phyloP scores from a whole-genome alignment of 30 jellyfish, hydroid and myxozoan genomes.

The Aurelia aurita region DNA sequence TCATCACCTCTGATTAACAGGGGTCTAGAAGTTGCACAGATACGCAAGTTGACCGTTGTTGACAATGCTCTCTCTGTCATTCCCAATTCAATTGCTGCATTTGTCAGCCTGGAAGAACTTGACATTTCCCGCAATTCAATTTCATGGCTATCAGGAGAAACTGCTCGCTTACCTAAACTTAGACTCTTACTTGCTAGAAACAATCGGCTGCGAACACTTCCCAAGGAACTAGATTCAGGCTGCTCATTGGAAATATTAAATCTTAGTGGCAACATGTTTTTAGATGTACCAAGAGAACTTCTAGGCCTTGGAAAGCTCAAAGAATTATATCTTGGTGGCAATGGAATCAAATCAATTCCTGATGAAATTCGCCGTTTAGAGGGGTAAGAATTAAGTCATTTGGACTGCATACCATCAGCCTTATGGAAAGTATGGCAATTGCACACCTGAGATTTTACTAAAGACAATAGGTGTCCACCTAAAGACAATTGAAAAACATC shows the following conservation, averaged over 20 bases:
- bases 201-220: conserved; percentile 78
- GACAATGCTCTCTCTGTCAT: conserved; percentile 83
- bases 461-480: no score
- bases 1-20: conserved; percentile 35
- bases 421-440: no score
- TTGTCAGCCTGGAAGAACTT: conserved; percentile 77
- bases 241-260: conserved; percentile 70
- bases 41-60: conserved; percentile 67
- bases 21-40: conserved; percentile 46
- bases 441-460: no score
- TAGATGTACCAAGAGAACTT: conserved; percentile 79
- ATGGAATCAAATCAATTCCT: conserved; percentile 60
- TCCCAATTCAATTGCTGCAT: conserved; percentile 78
- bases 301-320: conserved; percentile 61
- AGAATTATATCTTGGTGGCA: conserved; percentile 97
- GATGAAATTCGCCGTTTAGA: conserved; percentile 68
- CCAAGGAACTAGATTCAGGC: conserved; percentile 82
- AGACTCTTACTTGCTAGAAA: conserved; percentile 80
- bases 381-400: conserved; percentile 65
- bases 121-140: conserved; percentile 91
- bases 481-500: no score
- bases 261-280: conserved; percentile 87
- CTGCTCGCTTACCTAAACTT: conserved; percentile 63
- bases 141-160: conserved; percentile 97
- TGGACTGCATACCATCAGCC: neutral